Conservation (phyloP, 1,140 invertebrate genomes). For the Papilio polytes region DNA sequence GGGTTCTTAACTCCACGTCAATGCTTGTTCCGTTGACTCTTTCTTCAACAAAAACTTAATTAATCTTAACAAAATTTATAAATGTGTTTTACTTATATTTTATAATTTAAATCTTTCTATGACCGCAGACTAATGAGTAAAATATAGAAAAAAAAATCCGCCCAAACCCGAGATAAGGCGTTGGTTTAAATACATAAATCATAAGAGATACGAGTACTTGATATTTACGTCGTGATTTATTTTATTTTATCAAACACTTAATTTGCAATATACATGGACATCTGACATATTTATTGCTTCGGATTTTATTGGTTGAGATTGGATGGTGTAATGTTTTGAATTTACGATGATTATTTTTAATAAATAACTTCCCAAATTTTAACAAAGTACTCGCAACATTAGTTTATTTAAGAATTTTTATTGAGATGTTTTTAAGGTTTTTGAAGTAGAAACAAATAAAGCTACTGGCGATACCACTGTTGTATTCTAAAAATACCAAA, state of each 20-base stretch:
- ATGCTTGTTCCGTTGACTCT: background rate
- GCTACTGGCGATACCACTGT: background rate
- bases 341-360: background rate
- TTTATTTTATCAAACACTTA: slow-evolving; percentile 21
- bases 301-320: background rate
- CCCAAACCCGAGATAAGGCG: background rate
- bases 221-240: slow-evolving; percentile 15
- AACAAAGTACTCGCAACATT: background rate
- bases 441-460: slow-evolving; percentile 35
- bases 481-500: background rate
- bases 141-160: background rate
- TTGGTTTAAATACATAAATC: background rate
- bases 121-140: background rate
- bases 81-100: too few species aligned
- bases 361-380: background rate
- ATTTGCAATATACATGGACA: slow-evolving; percentile 19
- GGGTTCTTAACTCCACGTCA: background rate
- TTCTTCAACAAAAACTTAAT: background rate
- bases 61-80: too few species aligned
- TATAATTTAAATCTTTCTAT: background rate
- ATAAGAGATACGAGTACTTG: background rate
- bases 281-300: slow-evolving; percentile 18
- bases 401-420: too few species aligned
- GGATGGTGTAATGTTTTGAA: background rate
- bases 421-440: too few species aligned